Evolutionary conservation across 2,113 vertebrate genomes (phyloP).

Genomic region (Ptilonorhynchus violaceus): DNA sequence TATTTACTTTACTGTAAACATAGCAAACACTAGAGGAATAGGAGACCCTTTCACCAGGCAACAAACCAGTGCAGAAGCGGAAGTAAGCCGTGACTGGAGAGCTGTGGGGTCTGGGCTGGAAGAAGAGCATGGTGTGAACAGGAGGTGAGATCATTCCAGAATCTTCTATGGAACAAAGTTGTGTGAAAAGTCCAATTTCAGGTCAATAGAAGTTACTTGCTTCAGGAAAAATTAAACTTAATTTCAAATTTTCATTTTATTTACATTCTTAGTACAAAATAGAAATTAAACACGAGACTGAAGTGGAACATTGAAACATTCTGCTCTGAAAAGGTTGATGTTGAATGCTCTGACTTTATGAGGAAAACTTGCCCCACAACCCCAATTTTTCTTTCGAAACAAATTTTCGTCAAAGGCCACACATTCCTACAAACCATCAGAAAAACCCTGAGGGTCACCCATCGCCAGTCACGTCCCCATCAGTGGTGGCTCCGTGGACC

Average conservation of each 20-base stretch:
- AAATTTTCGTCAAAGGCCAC: neutral
- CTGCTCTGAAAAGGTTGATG: conserved; percentile 17
- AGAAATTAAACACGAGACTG: neutral
- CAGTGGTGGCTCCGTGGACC: fast-evolving
- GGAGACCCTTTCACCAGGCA: neutral
- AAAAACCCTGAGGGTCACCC: neutral
- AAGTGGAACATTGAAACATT: neutral
- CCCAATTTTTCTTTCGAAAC: neutral
- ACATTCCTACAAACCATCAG: neutral
- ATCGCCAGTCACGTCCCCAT: fast-evolving
- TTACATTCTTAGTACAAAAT: neutral
- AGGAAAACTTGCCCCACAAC: neutral
- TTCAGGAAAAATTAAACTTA: neutral
- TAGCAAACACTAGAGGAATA: fast-evolving
- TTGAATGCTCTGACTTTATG: conserved; percentile 32
- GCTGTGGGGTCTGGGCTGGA: neutral
- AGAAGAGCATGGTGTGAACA: fast-evolving
- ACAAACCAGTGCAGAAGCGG: neutral
- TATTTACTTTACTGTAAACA: neutral
- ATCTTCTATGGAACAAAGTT: neutral
- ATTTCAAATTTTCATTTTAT: neutral
- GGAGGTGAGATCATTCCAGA: neutral
- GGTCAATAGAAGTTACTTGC: neutral
- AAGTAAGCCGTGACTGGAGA: neutral
- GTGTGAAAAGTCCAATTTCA: neutral